Evolutionary conservation across 92 coral and sea anemone genomes (phyloP), one percentile per base, ranked within the genome.

Genomic region (Metridium senile): DNA sequence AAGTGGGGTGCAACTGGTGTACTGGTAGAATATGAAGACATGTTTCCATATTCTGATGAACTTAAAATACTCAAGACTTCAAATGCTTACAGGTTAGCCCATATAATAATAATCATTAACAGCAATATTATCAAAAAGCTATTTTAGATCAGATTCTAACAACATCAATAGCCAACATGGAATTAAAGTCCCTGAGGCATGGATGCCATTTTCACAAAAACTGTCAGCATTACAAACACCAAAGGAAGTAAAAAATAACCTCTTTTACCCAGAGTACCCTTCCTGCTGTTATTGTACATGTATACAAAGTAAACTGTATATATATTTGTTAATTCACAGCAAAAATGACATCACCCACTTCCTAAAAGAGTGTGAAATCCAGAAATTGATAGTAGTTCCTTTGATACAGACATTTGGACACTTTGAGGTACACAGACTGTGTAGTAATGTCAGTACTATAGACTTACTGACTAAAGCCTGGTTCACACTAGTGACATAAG

Each of bases 1-100:
- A 70, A 87, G 46, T 95, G 99, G 99, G 97, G 97, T 49, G 99
- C 97, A 1, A 95, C 99, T 20, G 99, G 99, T 27, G 62, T 95
- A 62, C 80, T 95, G 18, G 85, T 95, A 17, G 99, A 95, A 65
- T 95, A 95, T 74, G 97, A 93, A 70, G 99, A 95, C 72, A 89
- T 89, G 88, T 95, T 95, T 75, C 99, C 99, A 0, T 95, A 95
- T 27, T 74, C 57, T 28, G 97, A 91, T 65, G 89, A 87, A 29
- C 90, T 95, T 27, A 69, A 77, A 65, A 58, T 80, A 31, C 54
- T 95, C 26, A 77, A 84, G 86, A 82, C 89, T 34, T 75, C 91
- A 13, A 49, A 72, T 82, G 94, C 91, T 21, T 92, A 92, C 82
- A 85, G 85, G 97, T 91, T 45, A 46, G 1, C n/a, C n/a, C 18